Conservation (phyloP, 1,140 invertebrate species). For the Tribolium madens region DNA sequence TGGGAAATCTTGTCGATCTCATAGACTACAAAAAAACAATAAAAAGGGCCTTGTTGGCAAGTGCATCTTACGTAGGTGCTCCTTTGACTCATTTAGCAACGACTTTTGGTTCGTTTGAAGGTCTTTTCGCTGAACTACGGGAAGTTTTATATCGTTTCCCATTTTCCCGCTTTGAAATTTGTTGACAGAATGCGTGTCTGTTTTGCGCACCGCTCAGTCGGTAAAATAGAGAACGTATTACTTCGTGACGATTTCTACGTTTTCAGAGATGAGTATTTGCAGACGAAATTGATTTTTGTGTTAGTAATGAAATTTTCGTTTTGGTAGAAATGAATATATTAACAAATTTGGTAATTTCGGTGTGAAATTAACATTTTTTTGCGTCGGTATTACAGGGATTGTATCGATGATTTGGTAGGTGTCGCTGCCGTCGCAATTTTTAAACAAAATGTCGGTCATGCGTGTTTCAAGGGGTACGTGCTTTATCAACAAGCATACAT, state of each 20-base stretch:
- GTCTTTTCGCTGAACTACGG: background rate
- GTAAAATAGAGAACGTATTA: background rate
- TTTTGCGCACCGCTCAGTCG: background rate
- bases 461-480: slow-evolving; percentile 35
- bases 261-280: no score
- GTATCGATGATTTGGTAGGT: background rate
- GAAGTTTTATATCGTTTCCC: slow-evolving; percentile 32
- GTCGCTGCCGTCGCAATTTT: background rate
- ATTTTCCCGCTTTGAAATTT: background rate
- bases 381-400: background rate
- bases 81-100: background rate
- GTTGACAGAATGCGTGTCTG: no score
- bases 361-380: background rate
- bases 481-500: slow-evolving; percentile 48
- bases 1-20: background rate
- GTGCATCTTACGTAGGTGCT: background rate
- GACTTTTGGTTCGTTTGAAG: background rate
- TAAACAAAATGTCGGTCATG: slow-evolving; percentile 39
- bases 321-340: no score
- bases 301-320: background rate
- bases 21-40: background rate
- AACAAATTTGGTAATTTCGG: background rate
- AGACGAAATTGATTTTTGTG: background rate
- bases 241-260: no score
- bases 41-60: background rate